Conservation (phyloP, 2,797 vertebrate genomes). For the Neosalanx taihuensis region DNA sequence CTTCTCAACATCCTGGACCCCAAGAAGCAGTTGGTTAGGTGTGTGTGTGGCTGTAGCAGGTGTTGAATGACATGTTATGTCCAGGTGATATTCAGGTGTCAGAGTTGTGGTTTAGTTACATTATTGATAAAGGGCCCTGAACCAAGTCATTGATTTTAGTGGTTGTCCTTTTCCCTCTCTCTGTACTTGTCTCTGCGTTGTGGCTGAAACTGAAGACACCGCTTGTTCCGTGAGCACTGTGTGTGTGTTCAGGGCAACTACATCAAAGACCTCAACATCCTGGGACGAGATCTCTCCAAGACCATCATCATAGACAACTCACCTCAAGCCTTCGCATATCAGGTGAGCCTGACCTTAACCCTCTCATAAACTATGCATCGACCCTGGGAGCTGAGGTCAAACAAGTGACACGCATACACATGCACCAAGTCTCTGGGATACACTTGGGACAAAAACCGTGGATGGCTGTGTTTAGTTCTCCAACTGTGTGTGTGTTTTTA, state of each 20-base stretch:
- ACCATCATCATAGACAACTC: slow-evolving; percentile 99
- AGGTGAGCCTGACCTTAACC: slow-evolving; percentile 72
- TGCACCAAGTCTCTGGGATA: too few relatives aligned
- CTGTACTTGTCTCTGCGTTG: slow-evolving; percentile 24
- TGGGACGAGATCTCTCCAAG: slow-evolving; percentile 98
- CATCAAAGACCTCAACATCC: slow-evolving; percentile 98
- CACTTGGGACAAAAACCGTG: too few relatives aligned
- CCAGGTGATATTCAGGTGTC: slow-evolving; percentile 35
- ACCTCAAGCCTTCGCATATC: slow-evolving; percentile 98
- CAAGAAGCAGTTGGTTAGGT: slow-evolving; percentile 99
- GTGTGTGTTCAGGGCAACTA: slow-evolving; percentile 99
- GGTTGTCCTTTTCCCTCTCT: background rate
- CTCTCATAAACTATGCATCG: background rate
- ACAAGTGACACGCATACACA: background rate
- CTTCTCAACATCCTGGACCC: slow-evolving; percentile 98
- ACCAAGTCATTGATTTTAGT: slow-evolving; percentile 43
- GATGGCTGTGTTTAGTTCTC: background rate
- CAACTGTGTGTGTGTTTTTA: background rate
- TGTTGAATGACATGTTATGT: slow-evolving; percentile 10
- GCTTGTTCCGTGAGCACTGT: slow-evolving; percentile 97
- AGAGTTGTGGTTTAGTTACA: slow-evolving; percentile 53
- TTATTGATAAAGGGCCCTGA: slow-evolving; percentile 51
- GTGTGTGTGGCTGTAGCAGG: slow-evolving; percentile 1
- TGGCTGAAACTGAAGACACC: slow-evolving; percentile 79
- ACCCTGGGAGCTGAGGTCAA: background rate